Base-by-base conservation (phyloP, 1,140 invertebrate species). In the Magallana angulata region DNA sequence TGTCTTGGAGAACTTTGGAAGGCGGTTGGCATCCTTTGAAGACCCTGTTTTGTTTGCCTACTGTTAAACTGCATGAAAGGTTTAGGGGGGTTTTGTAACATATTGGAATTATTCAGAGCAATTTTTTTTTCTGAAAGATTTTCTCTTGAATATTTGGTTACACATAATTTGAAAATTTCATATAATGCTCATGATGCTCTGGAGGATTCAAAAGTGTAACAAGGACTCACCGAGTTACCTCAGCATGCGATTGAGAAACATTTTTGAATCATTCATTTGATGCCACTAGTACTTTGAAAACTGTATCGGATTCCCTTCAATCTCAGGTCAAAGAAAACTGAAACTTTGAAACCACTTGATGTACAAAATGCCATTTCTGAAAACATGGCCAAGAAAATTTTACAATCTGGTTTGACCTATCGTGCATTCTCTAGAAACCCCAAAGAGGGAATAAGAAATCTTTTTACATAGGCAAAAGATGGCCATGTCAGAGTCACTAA, bases 1-100 rank as follows among this genome's bases (percentile, higher is more conserved):
- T 57, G 64, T 30, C 7, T 30, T 86, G 12, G 14, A 18, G 56
- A n/a, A 60, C 7, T 85, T 85, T 57, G 16, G 56, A 5, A 59
- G n/a, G 14, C 82, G 64, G 85, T 24, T 59, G 16, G 30, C 8
- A 18, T 14, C 30, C 9, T n/a, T 71, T 83, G 57, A 56, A 14
- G 60, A 64, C 16, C 59, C 71, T 87, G 30, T 84, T 87, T 57
- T 87, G 48, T 58, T 83, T 87, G 76, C 30, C 30, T 5, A n/a
- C 4, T 36, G 76, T 57, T 36, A 30, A 81, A 81, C 76, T 81
- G 12, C 30, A 56, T 56, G 30, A 81, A 48, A n/a, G 76, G 14
- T 56, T 81, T 57, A 12, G 76, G 30, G 30, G 76, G 85, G 0
- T 80, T 76, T 62, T 57, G 68, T 86, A 56, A 86, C 57, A 86